These are phyloP conservation scores for Lepus oiostolus DNA, from an alignment of 2,797 vertebrate genomes.

Conservation along the genomic window DNA sequence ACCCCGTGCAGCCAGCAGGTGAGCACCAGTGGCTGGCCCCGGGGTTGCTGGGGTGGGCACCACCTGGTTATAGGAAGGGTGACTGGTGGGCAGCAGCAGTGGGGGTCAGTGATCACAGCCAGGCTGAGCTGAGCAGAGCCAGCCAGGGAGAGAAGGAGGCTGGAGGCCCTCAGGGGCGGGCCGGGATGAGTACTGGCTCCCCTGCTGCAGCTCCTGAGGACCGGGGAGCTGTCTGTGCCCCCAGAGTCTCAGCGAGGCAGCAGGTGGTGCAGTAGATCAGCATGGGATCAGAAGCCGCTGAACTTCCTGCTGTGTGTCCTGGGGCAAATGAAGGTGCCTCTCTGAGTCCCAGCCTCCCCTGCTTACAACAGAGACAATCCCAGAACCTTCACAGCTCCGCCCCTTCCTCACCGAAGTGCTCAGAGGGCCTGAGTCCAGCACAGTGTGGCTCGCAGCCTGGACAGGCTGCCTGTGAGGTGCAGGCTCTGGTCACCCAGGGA, in stretches of 20 bases:
- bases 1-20: conserved; percentile 2
- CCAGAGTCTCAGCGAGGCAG: not conserved
- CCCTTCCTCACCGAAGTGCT: not conserved
- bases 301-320: not conserved
- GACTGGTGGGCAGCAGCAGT: not conserved
- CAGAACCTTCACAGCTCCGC: not conserved
- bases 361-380: conserved; percentile 11
- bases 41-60: not conserved
- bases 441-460: not conserved
- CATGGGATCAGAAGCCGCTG: not conserved
- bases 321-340: not conserved
- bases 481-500: not conserved
- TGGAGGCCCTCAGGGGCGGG: not conserved
- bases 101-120: not conserved
- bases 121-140: not conserved
- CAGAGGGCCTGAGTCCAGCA: not conserved
- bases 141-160: not conserved
- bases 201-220: not conserved
- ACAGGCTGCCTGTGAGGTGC: not conserved
- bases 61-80: not conserved
- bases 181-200: not conserved
- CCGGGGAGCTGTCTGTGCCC: not conserved
- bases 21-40: not conserved
- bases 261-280: not conserved
- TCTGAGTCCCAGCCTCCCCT: not conserved